Evolutionary conservation across 2,888 invertebrate species (phyloP), one percentile per base, ranked within the genome.

Genomic region (Xylota sylvarum): DNA sequence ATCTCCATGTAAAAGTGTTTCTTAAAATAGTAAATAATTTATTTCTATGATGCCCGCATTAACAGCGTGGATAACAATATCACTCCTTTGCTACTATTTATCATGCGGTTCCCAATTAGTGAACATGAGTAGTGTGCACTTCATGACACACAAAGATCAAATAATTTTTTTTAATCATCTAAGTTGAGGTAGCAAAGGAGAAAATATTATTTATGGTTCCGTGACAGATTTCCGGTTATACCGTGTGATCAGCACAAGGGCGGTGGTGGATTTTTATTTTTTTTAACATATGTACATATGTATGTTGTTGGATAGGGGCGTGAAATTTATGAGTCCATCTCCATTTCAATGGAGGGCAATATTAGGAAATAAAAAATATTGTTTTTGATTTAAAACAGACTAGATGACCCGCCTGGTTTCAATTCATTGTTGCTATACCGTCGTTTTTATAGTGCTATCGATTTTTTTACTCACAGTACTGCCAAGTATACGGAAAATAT

Each of bases 1-100:
- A 58, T 55, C 62, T 50, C 35, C 32, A 62, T 50, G 30, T 52
- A 35, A 60, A 56, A 76, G 35, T 65, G 32, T 73, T 73, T 73
- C 86, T 81, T 62, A 78, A 86, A 86, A 86, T 86, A 82, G 81
- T 82, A 55, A 72, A 86, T 82, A 81, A 86, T 86, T 81, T 77
- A 81, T 82, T 64, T 50, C 40, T 46, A 64, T 67, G 77, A 50
- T 62, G 77, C 86, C 86, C 86, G 86, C 82, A 86, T 86, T 78
- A 58, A 52, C 50, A 60, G 64, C 32, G n/a, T 52, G 69, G 56
- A 73, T 77, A 72, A 43, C 62, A 77, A 77, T 69, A 40, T 77
- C 46, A 73, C 67, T 73, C 72, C 77, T 80, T 81, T 32, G 64
- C 35, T 55, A 5, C 60, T 69, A 55, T 86, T 77, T 56, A 77